These are phyloP conservation scores for Drosophila flavopinicola DNA, from an alignment of 2,888 invertebrate genomes.

Conservation along the genomic window DNA sequence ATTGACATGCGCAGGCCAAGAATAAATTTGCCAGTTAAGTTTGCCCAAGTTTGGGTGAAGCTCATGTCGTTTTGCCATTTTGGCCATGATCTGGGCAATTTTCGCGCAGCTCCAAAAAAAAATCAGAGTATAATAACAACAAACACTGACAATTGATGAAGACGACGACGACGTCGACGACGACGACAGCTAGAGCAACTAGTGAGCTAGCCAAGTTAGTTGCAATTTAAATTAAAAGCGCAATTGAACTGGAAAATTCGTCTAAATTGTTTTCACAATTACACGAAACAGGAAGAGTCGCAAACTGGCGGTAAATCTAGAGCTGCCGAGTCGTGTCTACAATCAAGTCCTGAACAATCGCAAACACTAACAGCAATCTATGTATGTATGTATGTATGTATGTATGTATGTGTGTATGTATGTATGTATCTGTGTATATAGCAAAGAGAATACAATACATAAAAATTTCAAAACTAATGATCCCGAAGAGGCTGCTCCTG, in stretches of 20 bases:
- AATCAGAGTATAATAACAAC: conserved; percentile 50
- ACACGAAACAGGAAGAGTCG: conserved; percentile 51
- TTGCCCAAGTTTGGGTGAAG: conserved; percentile 19
- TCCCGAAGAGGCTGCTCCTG: conserved; percentile 48
- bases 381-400: conserved; percentile 3
- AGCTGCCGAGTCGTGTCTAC: conserved; percentile 40
- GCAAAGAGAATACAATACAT: conserved; percentile 46
- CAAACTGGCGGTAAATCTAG: conserved; percentile 15
- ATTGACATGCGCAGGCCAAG: conserved; percentile 55
- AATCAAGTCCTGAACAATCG: conserved; percentile 69
- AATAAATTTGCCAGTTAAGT: conserved; percentile 52
- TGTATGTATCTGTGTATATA: too few species aligned
- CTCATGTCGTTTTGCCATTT: conserved; percentile 11
- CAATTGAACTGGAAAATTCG: conserved; percentile 81
- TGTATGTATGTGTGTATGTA: conserved; percentile 2
- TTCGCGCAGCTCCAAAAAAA: too few species aligned
- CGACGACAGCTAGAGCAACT: conserved; percentile 31
- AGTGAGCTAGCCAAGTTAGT: conserved; percentile 34
- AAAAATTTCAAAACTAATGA: conserved; percentile 73
- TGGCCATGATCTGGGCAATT: conserved; percentile 42
- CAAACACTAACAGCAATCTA: conserved; percentile 43
- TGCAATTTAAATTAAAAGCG: conserved; percentile 79
- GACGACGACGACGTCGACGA: conserved; percentile 25
- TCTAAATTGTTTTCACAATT: conserved; percentile 74
- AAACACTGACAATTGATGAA: conserved; percentile 72